Evolutionary conservation across 1,140 invertebrate species (phyloP).

Genomic region (Matsumurasca onukii): DNA sequence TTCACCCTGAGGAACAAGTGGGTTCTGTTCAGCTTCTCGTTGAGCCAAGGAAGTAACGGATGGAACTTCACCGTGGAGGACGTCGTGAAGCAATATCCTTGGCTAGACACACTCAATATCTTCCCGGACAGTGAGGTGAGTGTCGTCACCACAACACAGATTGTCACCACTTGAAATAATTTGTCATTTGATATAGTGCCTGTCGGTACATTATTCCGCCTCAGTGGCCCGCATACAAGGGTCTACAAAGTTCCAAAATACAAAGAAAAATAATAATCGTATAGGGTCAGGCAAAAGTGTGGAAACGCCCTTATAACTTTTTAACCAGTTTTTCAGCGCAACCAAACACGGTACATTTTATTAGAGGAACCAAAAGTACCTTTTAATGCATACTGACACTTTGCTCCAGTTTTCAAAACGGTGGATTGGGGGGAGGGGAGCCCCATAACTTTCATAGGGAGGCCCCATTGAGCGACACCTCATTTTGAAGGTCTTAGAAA

Average conservation of each 20-base stretch:
- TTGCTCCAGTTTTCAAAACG: no score
- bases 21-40: constrained; percentile 6
- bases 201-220: not conserved
- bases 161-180: no score
- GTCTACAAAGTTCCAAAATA: not conserved
- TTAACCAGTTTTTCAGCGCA: no score
- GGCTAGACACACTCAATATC: not conserved
- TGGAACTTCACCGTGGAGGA: not conserved
- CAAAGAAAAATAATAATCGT: not conserved
- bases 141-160: not conserved
- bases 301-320: not conserved
- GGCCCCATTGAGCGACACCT: no score
- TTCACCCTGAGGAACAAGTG: constrained; percentile 4
- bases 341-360: no score
- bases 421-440: no score
- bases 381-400: no score
- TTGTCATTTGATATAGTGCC: not conserved
- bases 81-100: not conserved
- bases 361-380: no score
- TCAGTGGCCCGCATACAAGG: not conserved
- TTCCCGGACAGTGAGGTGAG: constrained; percentile 5
- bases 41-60: not conserved
- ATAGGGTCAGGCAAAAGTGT: not conserved
- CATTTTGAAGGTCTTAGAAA: no score
- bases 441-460: no score